Evolutionary conservation across 2,113 vertebrate species (phyloP), one percentile per base, ranked within the genome.

Genomic region (Corapipo altera): DNA sequence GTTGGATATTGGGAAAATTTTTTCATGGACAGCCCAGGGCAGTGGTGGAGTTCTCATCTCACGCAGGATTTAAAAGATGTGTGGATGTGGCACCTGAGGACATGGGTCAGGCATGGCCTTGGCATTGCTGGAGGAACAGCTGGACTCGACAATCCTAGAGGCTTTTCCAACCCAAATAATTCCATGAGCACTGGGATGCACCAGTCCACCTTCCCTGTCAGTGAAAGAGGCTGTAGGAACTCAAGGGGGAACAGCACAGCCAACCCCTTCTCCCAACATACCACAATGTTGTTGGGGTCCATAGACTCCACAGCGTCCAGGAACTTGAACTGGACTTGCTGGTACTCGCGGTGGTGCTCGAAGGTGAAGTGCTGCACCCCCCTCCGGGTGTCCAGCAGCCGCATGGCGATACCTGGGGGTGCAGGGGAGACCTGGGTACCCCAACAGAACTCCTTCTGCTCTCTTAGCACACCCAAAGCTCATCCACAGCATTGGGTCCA

Each of bases 211-310:
- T 18, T 2, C 41, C 76, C 19, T 5, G 23, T 11, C 37, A 65
- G 71, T 7, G 19, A 24, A 33, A 55, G 65, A 20, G 27, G n/a
- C 70, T 54, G 55, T 30, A 58, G 64, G 66, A 59, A 32, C 3
- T 14, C 73, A 41, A 61, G 27, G 30, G 33, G 35, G 10, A 57
- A 41, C 13, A 24, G 54, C 39, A 30, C 0, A 0, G 30, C 15
- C 37, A 33, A 21, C 39, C 27, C 32, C 0, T 5, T 14, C 11
- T 67, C n/a, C 30, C 28, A 27, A 97, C 98, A 15, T 98, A 99
- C 99, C 98, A 99, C 98, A 13, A 99, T 99, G 89, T 99, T 99
- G 98, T 99, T 99, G 43, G 99, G 99, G 95, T 99, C 99, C 99
- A 99, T 99, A 62, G 99, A 99, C 92, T 99, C 99, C 18, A 99